Evolutionary conservation across 1,140 invertebrate genomes (phyloP).

Genomic region (Pseudomyrmex flavicornis): DNA sequence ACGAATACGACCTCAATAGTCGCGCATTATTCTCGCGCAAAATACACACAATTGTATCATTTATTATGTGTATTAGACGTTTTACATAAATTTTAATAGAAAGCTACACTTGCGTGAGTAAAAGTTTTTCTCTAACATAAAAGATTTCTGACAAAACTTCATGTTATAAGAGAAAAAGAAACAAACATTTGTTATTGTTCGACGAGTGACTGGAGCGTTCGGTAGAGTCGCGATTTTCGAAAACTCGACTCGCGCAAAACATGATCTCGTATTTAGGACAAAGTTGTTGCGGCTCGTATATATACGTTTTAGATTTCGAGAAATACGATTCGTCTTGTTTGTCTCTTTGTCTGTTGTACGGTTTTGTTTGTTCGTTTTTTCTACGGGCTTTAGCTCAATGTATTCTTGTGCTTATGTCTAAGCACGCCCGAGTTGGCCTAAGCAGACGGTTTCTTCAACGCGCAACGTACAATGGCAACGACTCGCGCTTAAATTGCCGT

Average conservation of each 20-base stretch:
- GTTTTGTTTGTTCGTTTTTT: background rate
- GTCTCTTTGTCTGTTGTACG: constrained; percentile 27
- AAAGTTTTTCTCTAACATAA: background rate
- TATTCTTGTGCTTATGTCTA: constrained; percentile 43
- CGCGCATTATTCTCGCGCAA: background rate
- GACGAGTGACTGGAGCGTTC: background rate
- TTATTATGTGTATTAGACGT: background rate
- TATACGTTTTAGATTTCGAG: constrained; percentile 37
- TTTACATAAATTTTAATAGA: background rate
- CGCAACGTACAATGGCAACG: constrained; percentile 71
- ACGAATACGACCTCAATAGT: constrained; percentile 27
- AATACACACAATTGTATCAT: background rate
- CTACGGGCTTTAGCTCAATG: background rate
- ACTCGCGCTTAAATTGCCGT: constrained; percentile 72
- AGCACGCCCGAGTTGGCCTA: constrained; percentile 44
- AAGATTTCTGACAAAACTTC: too few relatives aligned
- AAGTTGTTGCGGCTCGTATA: background rate
- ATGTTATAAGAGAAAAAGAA: too few relatives aligned
- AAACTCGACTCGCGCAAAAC: background rate
- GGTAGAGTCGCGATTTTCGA: constrained; percentile 4
- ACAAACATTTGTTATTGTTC: background rate
- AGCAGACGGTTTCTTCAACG: constrained; percentile 60
- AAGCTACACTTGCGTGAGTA: background rate
- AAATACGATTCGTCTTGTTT: constrained; percentile 37
- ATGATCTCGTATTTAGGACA: constrained; percentile 28